A percentile compares a stretch with the other conserved stretches of the same genome.
Evolutionary conservation across 2,113 vertebrate genomes (phyloP).

Genomic region (Gorsachius goisagi): DNA sequence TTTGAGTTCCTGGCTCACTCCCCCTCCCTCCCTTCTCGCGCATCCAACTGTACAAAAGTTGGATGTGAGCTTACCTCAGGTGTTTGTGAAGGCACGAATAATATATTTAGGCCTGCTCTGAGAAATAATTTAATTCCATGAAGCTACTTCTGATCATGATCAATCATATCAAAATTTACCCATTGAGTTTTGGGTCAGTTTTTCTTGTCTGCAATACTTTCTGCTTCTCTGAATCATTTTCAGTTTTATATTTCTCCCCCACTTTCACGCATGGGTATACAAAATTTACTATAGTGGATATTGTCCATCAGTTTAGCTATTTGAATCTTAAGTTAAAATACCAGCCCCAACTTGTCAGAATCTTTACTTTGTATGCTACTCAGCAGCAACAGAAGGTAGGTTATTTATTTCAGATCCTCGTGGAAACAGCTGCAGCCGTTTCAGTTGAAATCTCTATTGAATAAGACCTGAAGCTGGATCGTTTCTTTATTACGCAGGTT

Average conservation of each 20-base stretch:
- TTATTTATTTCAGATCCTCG: background rate
- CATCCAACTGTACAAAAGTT: background rate
- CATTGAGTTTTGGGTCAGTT: background rate
- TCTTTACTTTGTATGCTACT: background rate
- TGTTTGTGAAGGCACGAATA: background rate
- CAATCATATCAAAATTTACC: background rate
- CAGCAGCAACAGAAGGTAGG: background rate
- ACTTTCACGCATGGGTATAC: background rate
- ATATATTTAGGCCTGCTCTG: background rate
- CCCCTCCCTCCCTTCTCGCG: background rate
- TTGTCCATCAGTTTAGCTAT: background rate
- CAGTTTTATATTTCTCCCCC: background rate
- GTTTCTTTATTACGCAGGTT: background rate
- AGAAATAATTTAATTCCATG: background rate
- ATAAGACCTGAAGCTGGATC: background rate
- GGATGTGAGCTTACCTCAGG: background rate
- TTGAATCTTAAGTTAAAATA: background rate
- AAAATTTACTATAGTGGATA: background rate
- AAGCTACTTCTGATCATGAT: background rate
- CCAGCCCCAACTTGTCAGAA: background rate
- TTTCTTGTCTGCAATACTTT: background rate
- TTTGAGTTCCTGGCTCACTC: background rate
- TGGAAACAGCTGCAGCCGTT: background rate
- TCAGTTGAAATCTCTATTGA: constrained; percentile 6
- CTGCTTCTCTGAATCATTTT: background rate